A percentile compares a stretch with the other conserved stretches of the same genome.
Conservation (phyloP, 2,797 vertebrate species). For the Caiman crocodilus region DNA sequence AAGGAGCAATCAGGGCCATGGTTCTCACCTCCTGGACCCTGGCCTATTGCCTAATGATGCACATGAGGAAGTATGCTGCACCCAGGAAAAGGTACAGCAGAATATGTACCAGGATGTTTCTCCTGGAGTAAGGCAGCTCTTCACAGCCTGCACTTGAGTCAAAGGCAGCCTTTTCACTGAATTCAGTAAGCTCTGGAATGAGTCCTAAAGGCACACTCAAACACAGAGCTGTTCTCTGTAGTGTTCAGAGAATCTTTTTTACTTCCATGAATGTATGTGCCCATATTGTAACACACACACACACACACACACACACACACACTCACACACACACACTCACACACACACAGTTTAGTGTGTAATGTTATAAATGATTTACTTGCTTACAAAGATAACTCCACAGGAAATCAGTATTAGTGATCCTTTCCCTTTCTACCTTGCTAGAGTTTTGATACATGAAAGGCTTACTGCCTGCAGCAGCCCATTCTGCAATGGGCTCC, state of each 20-base stretch:
- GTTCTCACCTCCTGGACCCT: neutral
- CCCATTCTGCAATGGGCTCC: neutral
- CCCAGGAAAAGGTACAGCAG: neutral
- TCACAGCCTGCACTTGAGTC: neutral
- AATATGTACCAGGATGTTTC: neutral
- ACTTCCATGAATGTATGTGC: neutral
- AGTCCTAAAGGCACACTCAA: neutral
- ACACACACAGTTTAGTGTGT: neutral
- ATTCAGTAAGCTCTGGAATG: neutral
- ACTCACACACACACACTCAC: rapidly evolving
- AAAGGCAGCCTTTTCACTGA: neutral
- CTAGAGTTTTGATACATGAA: conserved; percentile 11
- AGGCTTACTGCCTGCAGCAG: neutral
- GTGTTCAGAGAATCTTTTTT: neutral
- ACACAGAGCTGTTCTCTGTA: neutral
- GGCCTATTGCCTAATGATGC: neutral
- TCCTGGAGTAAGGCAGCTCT: neutral
- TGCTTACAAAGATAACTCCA: neutral
- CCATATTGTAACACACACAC: neutral
- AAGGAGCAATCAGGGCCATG: neutral
- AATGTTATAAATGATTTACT: conserved; percentile 23
- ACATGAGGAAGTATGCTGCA: neutral
- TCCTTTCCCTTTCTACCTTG: conserved; percentile 10
- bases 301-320: rapidly evolving
- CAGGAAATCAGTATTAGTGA: conserved; percentile 22